Percentiles rank a stretch among this genome's conserved stretches.
phyloP scores from a whole-genome alignment of 2,888 invertebrate genomes.

The Cistogaster globosa region DNA sequence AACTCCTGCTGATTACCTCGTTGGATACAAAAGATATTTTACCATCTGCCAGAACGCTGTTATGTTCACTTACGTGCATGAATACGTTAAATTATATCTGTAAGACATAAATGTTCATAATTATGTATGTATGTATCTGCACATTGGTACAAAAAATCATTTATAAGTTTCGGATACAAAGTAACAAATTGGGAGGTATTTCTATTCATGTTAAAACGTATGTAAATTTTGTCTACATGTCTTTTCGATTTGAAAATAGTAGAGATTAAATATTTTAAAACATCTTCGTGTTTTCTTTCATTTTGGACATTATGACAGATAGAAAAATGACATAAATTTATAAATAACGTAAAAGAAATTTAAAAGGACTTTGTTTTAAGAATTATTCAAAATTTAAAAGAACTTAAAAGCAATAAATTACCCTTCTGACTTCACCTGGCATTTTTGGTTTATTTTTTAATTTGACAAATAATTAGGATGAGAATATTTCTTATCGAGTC shows the following conservation, averaged over 20 bases:
- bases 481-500: no score
- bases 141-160: constrained; percentile 37
- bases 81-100: neutral
- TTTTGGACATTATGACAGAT: constrained; percentile 5
- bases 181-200: constrained; percentile 44
- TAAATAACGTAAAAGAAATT: neutral
- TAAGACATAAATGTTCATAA: neutral
- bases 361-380: neutral
- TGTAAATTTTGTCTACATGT: constrained; percentile 7
- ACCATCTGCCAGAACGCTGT: constrained; percentile 33
- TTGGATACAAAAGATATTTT: constrained; percentile 2
- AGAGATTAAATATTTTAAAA: neutral
- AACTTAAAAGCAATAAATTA: no score
- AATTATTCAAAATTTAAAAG: no score
- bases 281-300: neutral
- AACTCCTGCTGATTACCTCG: constrained; percentile 1
- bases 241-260: constrained; percentile 14
- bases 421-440: no score
- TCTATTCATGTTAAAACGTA: neutral
- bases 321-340: neutral
- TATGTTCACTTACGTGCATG: neutral
- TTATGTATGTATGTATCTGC: constrained; percentile 25
- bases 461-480: no score
- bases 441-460: no score
- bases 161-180: constrained; percentile 24